Base-by-base conservation (phyloP, 2,888 invertebrate genomes). In the Dromius quadrimaculatus region DNA sequence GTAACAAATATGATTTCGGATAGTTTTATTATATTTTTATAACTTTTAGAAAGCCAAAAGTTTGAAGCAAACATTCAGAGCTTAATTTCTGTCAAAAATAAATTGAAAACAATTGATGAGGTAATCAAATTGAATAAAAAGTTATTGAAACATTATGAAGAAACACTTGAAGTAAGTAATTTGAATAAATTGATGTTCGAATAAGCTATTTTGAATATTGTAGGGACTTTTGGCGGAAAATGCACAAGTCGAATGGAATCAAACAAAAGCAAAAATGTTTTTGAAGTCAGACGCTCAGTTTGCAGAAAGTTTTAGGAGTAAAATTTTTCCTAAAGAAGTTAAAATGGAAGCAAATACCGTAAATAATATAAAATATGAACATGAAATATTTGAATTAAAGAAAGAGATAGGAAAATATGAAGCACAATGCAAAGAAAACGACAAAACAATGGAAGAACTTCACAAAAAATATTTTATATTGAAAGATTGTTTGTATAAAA, bases 211-310 rank as follows among this genome's bases (percentile, higher is more conserved):
- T n/a, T n/a, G n/a, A 2, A 43, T 45, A 45, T 15, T 15, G 13
- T 45, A 66, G 66, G 28, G 41, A 20, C 15, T 54, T 5, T 23
- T 41, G 9, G n/a, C 66, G 17, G 13, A 41, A 41, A 17, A 11
- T 11, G 32, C 13, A 32, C 43, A 68, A 9, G 23, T 34, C 32
- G 19, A 59, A 13, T 68, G 68, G 68, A 54, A 38, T 19, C 57
- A 59, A 43, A 20, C 19, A 17, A 68, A 45, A 20, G 68, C 68
- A n/a, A 38, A 34, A 59, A 59, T 17, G 11, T 32, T 68, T 1
- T 28, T 41, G 2, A 41, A 59, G 34, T 17, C 59, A 6, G 59
- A 59, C 43, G 5, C 22, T 5, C 41, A 68, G 20, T 59, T 19
- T 59, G 9, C 59, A 3, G 32, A 47, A 20, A 8, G 41, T 23